A percentile compares a stretch with the other conserved stretches of the same genome.
phyloP scores from a whole-genome alignment of 2,113 vertebrate genomes.

The Antennarius striatus region DNA sequence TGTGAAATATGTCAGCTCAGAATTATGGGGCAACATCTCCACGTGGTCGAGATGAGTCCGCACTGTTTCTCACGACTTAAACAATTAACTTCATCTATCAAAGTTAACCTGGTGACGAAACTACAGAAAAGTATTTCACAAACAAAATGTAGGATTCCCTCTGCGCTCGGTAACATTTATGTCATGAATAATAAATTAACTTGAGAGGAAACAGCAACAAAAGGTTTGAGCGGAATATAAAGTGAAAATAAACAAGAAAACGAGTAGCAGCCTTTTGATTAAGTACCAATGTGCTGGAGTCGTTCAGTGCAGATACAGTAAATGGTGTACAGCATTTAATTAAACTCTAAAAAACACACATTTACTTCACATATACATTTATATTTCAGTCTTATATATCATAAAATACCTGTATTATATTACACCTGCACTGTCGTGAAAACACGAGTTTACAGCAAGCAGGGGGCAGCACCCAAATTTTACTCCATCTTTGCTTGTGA shows the following conservation, averaged over 20 bases:
- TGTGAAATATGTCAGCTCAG: conserved; percentile 43
- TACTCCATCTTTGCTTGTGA: not conserved
- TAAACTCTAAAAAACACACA: too few relatives aligned
- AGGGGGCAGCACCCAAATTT: conserved; percentile 11
- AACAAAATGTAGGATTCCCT: conserved; percentile 10
- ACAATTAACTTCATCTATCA: not conserved
- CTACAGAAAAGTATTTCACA: conserved; percentile 9
- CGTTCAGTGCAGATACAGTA: too few relatives aligned
- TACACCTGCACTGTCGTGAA: too few relatives aligned
- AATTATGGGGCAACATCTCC: conserved; percentile 13
- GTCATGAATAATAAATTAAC: conserved; percentile 42
- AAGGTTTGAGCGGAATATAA: not conserved
- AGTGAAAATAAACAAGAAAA: not conserved
- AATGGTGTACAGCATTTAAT: too few relatives aligned
- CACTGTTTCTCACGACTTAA: conserved; percentile 7
- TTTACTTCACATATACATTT: too few relatives aligned
- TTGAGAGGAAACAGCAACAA: not conserved
- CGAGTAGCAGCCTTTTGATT: too few relatives aligned
- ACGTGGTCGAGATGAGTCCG: conserved; percentile 14
- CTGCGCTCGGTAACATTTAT: conserved; percentile 34
- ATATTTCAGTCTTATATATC: too few relatives aligned
- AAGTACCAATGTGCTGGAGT: too few relatives aligned
- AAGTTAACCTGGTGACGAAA: conserved; percentile 11
- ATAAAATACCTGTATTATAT: too few relatives aligned
- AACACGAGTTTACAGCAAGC: not conserved